Percentiles rank a stretch among this genome's conserved stretches.
Evolutionary conservation across 2,888 invertebrate species (phyloP).

Genomic region (Alcis repandata): DNA sequence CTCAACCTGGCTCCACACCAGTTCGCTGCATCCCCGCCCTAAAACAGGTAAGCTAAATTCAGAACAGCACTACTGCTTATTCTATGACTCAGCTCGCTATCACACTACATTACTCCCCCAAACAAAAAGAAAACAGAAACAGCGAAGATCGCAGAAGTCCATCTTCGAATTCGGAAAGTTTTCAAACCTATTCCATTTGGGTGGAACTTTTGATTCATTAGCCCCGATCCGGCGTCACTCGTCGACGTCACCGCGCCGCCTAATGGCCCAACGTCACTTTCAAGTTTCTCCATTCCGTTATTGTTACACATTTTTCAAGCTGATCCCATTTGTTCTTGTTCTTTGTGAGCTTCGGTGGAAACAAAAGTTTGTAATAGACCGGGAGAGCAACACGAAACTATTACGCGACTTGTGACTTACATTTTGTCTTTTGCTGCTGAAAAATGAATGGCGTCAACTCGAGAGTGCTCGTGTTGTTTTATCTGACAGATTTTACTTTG

Average conservation of each 20-base stretch:
- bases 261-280: slow-evolving; percentile 74
- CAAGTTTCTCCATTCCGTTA: slow-evolving; percentile 75
- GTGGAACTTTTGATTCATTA: slow-evolving; percentile 73
- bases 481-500: not conserved
- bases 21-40: too few species aligned
- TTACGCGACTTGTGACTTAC: slow-evolving; percentile 48
- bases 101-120: slow-evolving; percentile 7
- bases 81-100: slow-evolving; percentile 6
- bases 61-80: not conserved
- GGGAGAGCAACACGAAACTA: slow-evolving; percentile 56
- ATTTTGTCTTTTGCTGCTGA: slow-evolving; percentile 45
- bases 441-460: slow-evolving; percentile 38
- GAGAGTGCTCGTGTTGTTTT: slow-evolving; percentile 6
- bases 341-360: slow-evolving; percentile 58
- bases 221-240: slow-evolving; percentile 44
- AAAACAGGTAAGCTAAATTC: too few species aligned
- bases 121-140: slow-evolving; percentile 31
- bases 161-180: slow-evolving; percentile 45
- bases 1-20: too few species aligned
- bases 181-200: slow-evolving; percentile 56
- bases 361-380: slow-evolving; percentile 66
- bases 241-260: slow-evolving; percentile 53
- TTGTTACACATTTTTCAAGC: slow-evolving; percentile 76
- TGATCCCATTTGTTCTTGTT: slow-evolving; percentile 73
- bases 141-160: slow-evolving; percentile 42